A percentile compares a stretch with the other conserved stretches of the same genome.
Evolutionary conservation across 2,113 vertebrate species (phyloP).

Genomic region (Loxodonta africana): DNA sequence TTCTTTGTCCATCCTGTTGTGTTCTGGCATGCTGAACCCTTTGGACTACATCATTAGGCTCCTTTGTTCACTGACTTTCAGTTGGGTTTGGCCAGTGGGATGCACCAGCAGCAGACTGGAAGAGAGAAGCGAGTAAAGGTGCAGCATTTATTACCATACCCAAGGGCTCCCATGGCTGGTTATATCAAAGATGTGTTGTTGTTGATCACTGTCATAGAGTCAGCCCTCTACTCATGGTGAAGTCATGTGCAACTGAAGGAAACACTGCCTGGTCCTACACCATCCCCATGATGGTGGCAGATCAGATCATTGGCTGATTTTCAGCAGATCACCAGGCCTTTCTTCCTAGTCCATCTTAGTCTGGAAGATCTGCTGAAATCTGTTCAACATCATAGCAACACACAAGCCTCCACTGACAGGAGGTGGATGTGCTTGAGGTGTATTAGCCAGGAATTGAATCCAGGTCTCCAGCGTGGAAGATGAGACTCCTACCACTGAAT

Average conservation of each 20-base stretch:
- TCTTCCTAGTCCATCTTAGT: neutral
- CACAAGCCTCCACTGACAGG: neutral
- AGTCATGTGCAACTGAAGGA: neutral
- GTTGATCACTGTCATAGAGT: neutral
- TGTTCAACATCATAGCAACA: neutral
- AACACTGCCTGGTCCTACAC: neutral
- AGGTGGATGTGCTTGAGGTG: neutral
- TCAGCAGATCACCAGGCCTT: neutral
- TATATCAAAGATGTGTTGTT: neutral
- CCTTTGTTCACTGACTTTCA: neutral
- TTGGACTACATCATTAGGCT: neutral
- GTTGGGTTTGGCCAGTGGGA: neutral
- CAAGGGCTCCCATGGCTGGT: neutral
- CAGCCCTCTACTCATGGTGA: neutral
- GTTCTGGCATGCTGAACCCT: neutral
- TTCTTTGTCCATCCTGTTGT: too few relatives aligned
- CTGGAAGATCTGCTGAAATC: too few relatives aligned
- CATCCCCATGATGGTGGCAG: neutral
- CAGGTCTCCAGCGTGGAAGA: neutral
- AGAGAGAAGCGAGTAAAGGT: rapidly evolving
- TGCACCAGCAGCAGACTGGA: neutral
- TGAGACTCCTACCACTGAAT: neutral
- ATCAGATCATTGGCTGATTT: neutral
- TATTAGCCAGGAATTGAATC: neutral
- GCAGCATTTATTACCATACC: too few relatives aligned